Conservation (phyloP, 2,113 vertebrate species). For the Petroica traversi region DNA sequence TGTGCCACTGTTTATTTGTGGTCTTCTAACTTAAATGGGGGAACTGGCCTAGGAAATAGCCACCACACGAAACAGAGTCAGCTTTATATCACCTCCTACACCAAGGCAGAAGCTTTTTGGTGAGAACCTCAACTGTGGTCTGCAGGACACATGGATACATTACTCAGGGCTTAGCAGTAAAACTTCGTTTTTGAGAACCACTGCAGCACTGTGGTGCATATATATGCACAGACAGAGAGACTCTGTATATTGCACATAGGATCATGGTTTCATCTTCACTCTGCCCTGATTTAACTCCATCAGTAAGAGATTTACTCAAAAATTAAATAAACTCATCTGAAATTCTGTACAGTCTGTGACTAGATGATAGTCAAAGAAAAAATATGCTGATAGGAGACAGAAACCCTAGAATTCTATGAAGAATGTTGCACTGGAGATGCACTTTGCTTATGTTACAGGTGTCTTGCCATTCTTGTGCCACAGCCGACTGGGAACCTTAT, state of each 20-base stretch:
- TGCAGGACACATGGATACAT: background rate
- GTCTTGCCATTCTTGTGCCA: background rate
- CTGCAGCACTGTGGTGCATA: background rate
- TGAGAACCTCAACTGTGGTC: conserved; percentile 22
- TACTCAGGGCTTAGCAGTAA: background rate
- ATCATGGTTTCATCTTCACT: background rate
- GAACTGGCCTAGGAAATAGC: conserved; percentile 8
- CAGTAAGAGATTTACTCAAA: background rate
- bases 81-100: conserved; percentile 12
- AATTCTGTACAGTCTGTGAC: background rate
- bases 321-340: background rate
- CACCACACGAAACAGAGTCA: conserved; percentile 27
- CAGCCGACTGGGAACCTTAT: background rate
- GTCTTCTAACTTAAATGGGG: background rate
- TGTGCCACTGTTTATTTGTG: background rate
- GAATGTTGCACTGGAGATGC: background rate
- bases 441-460: background rate
- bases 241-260: background rate
- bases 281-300: background rate
- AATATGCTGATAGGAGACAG: background rate
- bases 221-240: background rate
- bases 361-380: background rate
- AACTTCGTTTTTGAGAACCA: background rate
- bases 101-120: background rate
- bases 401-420: background rate